A percentile compares a stretch with the other conserved stretches of the same genome.
phyloP scores from a whole-genome alignment of 2,888 invertebrate species.

The Drosophila buzzatii region DNA sequence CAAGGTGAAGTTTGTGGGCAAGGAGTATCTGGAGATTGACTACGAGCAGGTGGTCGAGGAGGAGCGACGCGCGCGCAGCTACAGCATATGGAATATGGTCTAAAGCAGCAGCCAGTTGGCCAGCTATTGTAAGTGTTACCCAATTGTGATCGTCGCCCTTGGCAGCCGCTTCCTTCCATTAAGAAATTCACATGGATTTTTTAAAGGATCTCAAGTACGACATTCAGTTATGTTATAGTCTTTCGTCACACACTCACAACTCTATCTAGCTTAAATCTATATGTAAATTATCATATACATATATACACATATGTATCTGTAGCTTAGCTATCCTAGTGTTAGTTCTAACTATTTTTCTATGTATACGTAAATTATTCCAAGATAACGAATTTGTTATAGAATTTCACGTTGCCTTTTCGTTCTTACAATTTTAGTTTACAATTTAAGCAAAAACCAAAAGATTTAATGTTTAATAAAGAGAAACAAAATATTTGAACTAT shows the following conservation, averaged over 20 bases:
- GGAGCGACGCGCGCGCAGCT: conserved; percentile 80
- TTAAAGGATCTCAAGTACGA: conserved; percentile 81
- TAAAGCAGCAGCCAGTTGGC: background rate
- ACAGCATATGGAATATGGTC: conserved; percentile 85
- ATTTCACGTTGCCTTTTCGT: conserved; percentile 60
- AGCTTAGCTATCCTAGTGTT: conserved; percentile 61
- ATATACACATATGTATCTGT: conserved; percentile 29
- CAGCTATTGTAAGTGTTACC: conserved; percentile 27
- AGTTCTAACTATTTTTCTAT: conserved; percentile 35
- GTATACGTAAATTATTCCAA: conserved; percentile 70
- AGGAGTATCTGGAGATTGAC: conserved; percentile 85
- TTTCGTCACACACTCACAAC: conserved; percentile 29
- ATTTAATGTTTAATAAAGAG: conserved; percentile 64
- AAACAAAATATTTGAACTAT: conserved; percentile 66
- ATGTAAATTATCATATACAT: background rate
- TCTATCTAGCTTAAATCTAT: conserved; percentile 30
- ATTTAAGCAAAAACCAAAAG: conserved; percentile 37
- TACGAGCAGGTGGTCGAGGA: conserved; percentile 84
- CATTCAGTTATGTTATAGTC: conserved; percentile 75
- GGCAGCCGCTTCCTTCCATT: conserved; percentile 40
- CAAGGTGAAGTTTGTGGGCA: conserved; percentile 84
- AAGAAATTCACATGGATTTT: conserved; percentile 71
- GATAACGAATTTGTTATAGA: conserved; percentile 59
- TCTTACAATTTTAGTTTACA: conserved; percentile 47
- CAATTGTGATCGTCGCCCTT: conserved; percentile 40